A percentile compares a stretch with the other conserved stretches of the same genome.
Evolutionary conservation across 2,113 vertebrate species (phyloP).

Genomic region (Macrotis lagotis): DNA sequence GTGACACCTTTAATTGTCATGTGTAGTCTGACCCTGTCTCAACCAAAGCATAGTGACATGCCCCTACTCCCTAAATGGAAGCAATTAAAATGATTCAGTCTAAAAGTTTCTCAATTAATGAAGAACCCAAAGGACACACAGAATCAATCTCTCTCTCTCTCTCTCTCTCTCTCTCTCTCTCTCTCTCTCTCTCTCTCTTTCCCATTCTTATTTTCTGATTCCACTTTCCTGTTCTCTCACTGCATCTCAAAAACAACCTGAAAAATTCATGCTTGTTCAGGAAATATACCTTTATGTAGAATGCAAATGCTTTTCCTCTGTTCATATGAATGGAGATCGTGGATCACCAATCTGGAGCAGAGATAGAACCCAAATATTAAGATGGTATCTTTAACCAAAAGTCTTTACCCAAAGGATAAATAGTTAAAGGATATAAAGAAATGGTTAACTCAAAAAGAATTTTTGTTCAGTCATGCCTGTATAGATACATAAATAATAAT

Average conservation of each 20-base stretch:
- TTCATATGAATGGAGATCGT: not conserved
- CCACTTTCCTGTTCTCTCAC: no score
- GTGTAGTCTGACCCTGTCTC: no score
- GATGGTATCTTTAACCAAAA: not conserved
- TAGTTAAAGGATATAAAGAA: not conserved
- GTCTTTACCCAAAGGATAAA: not conserved
- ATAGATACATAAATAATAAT: no score
- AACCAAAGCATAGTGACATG: no score
- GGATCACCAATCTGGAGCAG: not conserved
- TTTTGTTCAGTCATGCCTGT: not conserved
- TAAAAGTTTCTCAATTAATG: not conserved
- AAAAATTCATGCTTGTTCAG: no score
- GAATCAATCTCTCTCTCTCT: not conserved
- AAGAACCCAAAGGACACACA: not conserved
- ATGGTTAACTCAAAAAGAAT: not conserved
- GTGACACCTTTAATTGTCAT: no score
- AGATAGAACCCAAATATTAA: not conserved
- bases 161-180: not conserved
- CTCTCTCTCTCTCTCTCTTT: not conserved
- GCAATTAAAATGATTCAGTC: not conserved
- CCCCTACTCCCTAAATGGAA: not conserved
- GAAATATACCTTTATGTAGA: no score
- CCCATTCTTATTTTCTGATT: not conserved
- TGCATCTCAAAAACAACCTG: no score
- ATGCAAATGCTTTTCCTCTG: no score